Conservation (phyloP, 2,888 invertebrate species). For the Unio delphinus region DNA sequence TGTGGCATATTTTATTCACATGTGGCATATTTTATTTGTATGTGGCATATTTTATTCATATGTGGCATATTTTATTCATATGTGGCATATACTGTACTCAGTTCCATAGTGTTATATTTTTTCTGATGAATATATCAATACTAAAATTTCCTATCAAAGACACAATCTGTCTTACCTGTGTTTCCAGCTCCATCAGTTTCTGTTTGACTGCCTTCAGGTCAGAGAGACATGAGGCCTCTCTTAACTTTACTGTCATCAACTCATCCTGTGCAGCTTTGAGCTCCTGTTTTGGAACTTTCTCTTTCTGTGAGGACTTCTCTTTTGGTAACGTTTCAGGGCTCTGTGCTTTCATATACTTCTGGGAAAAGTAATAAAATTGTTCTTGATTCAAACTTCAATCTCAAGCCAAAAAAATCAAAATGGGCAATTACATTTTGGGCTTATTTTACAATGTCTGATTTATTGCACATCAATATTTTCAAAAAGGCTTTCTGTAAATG, state of each 20-base stretch:
- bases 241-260: constrained; percentile 91
- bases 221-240: constrained; percentile 93
- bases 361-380: constrained; percentile 6
- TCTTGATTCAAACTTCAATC: neutral
- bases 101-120: too few species aligned
- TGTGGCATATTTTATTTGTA: too few species aligned
- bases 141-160: neutral
- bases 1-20: too few species aligned
- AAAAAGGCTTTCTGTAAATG: too few species aligned
- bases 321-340: constrained; percentile 74
- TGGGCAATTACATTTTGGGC: neutral
- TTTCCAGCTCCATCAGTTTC: constrained; percentile 96
- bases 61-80: too few species aligned
- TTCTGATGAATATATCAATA: too few species aligned
- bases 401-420: neutral
- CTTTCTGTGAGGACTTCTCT: constrained; percentile 89
- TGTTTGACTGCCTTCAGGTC: constrained; percentile 95
- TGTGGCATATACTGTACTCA: too few species aligned
- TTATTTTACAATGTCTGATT: neutral
- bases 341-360: constrained; percentile 42
- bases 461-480: too few species aligned
- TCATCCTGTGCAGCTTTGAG: constrained; percentile 87
- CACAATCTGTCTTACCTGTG: constrained; percentile 77
- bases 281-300: constrained; percentile 62
- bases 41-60: too few species aligned